A percentile compares a stretch with the other conserved stretches of the same genome.
Conservation (phyloP, 1,140 invertebrate genomes). For the Leptinotarsa texana region DNA sequence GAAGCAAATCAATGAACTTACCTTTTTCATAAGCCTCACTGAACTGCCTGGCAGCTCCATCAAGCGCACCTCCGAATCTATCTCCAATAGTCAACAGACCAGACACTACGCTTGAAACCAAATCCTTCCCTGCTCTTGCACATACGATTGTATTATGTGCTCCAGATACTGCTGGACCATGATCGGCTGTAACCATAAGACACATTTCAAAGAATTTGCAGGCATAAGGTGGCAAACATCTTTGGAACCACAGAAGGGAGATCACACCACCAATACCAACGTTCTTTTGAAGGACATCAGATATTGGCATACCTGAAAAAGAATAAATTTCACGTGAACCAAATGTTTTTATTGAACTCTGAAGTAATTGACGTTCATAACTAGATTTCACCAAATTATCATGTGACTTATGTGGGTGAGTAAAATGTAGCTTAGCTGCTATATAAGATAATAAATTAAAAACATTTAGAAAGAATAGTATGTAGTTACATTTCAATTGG, state of each 20-base stretch:
- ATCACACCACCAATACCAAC: slow-evolving; percentile 98
- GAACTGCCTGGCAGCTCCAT: slow-evolving; percentile 95
- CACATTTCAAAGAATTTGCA: slow-evolving; percentile 99
- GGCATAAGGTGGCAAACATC: slow-evolving; percentile 90
- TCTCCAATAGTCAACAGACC: slow-evolving; percentile 98
- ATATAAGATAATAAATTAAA: too few species aligned
- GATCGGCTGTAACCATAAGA: slow-evolving; percentile 98
- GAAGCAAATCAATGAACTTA: slow-evolving; percentile 11
- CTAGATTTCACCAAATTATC: too few species aligned
- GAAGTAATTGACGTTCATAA: too few species aligned
- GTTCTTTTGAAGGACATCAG: slow-evolving; percentile 84
- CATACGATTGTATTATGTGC: slow-evolving; percentile 99
- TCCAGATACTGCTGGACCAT: slow-evolving; percentile 97
- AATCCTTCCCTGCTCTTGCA: slow-evolving; percentile 97
- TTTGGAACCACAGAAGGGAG: slow-evolving; percentile 97
- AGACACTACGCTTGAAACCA: slow-evolving; percentile 94
- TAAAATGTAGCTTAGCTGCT: too few species aligned
- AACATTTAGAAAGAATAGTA: too few species aligned
- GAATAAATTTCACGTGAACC: not conserved
- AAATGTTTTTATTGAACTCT: too few species aligned
- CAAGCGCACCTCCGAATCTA: slow-evolving; percentile 96
- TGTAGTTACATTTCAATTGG: too few species aligned
- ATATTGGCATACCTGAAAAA: slow-evolving; percentile 85
- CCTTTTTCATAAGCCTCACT: slow-evolving; percentile 91
- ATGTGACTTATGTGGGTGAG: too few species aligned